Conservation (phyloP, 2,797 vertebrate genomes). For the Buphagus erythrorhynchus region DNA sequence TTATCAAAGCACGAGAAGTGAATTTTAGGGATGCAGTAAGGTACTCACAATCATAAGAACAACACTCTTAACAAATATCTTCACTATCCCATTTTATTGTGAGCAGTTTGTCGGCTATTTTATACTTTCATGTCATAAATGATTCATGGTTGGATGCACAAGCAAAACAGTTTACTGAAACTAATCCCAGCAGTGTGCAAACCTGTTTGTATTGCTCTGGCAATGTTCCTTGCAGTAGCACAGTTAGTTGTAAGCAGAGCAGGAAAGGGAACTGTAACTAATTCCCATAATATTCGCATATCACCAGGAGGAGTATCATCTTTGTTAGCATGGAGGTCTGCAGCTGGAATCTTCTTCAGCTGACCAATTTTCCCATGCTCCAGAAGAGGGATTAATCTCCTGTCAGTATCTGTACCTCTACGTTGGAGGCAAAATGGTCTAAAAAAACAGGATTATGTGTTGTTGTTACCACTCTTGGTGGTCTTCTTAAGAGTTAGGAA, state of each 20-base stretch:
- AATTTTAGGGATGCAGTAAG: background rate
- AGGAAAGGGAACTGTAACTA: background rate
- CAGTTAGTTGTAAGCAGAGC: background rate
- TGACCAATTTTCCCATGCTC: background rate
- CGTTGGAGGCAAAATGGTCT: background rate
- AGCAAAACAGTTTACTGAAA: slow-evolving; percentile 8
- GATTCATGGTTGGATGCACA: background rate
- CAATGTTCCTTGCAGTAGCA: background rate
- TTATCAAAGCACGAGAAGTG: background rate
- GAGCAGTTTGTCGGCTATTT: background rate
- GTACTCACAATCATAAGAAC: background rate
- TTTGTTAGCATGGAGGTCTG: background rate
- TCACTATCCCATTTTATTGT: background rate
- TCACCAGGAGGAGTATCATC: background rate
- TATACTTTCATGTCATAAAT: background rate
- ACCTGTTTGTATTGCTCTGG: slow-evolving; percentile 5
- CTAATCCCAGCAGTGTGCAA: background rate
- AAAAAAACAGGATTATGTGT: background rate
- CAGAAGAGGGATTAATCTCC: background rate
- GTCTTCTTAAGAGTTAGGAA: background rate
- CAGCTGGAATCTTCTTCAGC: background rate
- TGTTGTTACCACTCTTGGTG: background rate
- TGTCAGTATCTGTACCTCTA: background rate
- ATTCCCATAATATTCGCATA: slow-evolving; percentile 4
- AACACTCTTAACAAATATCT: background rate